These are phyloP conservation scores for Lasioglossum calceatum DNA, from an alignment of 2,888 invertebrate species.

Conservation along the genomic window DNA sequence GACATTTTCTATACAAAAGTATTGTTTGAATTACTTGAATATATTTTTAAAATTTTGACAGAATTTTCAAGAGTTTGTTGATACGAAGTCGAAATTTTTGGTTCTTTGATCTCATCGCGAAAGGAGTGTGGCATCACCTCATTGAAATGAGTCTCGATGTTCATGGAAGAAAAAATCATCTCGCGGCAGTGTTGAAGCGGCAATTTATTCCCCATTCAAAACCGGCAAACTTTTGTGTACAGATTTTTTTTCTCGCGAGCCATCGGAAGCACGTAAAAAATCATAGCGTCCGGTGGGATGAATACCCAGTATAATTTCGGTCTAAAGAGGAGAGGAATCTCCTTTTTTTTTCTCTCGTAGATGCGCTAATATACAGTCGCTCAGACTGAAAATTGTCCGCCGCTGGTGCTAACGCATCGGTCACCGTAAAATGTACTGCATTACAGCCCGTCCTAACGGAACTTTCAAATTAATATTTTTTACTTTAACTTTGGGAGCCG, in stretches of 20 bases:
- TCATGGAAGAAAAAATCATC: not conserved
- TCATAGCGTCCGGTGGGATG: not conserved
- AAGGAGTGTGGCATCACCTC: not conserved
- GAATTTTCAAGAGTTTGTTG: not conserved
- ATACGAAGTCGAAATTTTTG: not conserved
- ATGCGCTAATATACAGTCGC: slow-evolving; percentile 17
- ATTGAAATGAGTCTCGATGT: not conserved
- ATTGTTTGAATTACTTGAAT: too few species aligned
- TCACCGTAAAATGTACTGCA: not conserved
- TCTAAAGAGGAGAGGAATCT: slow-evolving; percentile 14
- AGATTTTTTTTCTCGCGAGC: not conserved
- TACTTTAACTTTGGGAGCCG: not conserved
- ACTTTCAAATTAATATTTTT: not conserved
- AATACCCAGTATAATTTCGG: slow-evolving; percentile 18
- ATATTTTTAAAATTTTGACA: too few species aligned
- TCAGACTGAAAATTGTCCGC: slow-evolving; percentile 9
- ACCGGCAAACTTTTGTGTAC: slow-evolving; percentile 13
- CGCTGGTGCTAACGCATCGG: not conserved
- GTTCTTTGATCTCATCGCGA: not conserved
- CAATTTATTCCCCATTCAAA: slow-evolving; percentile 15
- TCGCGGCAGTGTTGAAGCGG: not conserved
- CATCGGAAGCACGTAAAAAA: slow-evolving; percentile 13
- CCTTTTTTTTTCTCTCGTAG: slow-evolving; percentile 1
- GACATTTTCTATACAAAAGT: too few species aligned
- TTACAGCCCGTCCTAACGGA: not conserved